These are phyloP conservation scores for Thalassoma bifasciatum DNA, from an alignment of 2,113 vertebrate species.

Conservation along the genomic window DNA sequence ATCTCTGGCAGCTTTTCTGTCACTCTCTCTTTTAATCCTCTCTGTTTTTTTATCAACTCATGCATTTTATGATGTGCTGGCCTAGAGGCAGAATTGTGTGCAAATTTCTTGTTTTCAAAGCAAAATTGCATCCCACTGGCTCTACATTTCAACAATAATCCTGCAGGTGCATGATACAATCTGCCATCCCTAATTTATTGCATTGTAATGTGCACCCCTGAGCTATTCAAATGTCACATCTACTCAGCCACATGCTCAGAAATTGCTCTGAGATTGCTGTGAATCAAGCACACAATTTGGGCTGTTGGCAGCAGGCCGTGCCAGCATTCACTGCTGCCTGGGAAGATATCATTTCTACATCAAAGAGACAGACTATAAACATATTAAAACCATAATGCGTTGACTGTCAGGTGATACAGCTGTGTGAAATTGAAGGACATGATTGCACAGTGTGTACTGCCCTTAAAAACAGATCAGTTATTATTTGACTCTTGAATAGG, in stretches of 20 bases:
- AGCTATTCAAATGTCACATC: constrained; percentile 49
- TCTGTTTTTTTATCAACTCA: neutral
- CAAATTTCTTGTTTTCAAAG: constrained; percentile 22
- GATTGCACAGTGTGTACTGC: neutral
- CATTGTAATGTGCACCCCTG: constrained; percentile 36
- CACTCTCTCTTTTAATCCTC: constrained; percentile 7
- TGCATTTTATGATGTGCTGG: constrained; percentile 1
- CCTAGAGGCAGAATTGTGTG: neutral
- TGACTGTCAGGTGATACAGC: neutral
- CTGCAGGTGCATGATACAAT: constrained; percentile 7
- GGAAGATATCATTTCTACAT: constrained; percentile 7
- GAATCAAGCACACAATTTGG: constrained; percentile 50
- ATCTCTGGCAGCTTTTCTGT: neutral
- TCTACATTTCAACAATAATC: constrained; percentile 16
- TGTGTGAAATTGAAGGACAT: neutral
- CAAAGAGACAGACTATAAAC: neutral
- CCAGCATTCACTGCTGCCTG: neutral
- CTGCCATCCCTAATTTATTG: constrained; percentile 12
- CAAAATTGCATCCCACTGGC: neutral
- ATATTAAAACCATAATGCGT: neutral
- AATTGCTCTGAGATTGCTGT: constrained; percentile 40
- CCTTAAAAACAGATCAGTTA: neutral
- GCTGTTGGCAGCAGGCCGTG: constrained; percentile 11
- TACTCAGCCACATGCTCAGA: constrained; percentile 25
- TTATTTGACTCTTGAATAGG: neutral